These are phyloP conservation scores for Odocoileus virginianus DNA, from an alignment of 2,113 vertebrate species.

Conservation along the genomic window DNA sequence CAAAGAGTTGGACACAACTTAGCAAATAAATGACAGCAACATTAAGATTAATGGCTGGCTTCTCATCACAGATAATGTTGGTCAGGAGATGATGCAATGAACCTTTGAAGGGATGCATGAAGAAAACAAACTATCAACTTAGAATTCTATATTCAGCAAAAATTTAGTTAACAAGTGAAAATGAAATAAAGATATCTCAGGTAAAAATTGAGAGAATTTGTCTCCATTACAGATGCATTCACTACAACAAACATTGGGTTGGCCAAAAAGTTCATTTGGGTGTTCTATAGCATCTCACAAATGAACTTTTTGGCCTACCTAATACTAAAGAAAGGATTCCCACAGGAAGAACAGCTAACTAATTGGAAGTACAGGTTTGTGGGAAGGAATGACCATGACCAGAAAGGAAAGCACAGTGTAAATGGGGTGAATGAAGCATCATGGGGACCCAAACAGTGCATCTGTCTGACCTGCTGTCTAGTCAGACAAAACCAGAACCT, in stretches of 20 bases:
- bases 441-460: fast-evolving
- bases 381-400: neutral
- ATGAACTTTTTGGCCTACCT: neutral
- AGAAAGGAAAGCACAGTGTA: neutral
- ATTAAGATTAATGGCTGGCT: fast-evolving
- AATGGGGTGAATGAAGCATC: no score
- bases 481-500: neutral
- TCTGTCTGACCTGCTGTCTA: no score
- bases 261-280: neutral
- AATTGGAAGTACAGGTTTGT: neutral
- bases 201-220: neutral
- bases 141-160: neutral
- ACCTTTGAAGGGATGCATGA: neutral
- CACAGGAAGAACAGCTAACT: neutral
- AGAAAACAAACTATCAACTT: neutral
- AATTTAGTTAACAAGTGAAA: neutral
- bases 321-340: neutral
- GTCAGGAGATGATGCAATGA: neutral
- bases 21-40: neutral
- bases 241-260: neutral
- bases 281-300: neutral
- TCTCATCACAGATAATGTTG: neutral
- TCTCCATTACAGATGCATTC: neutral
- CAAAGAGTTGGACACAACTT: neutral
- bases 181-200: neutral